A percentile compares a stretch with the other conserved stretches of the same genome.
Evolutionary conservation across 2,797 vertebrate genomes (phyloP).

Genomic region (Carcharodon carcharias): DNA sequence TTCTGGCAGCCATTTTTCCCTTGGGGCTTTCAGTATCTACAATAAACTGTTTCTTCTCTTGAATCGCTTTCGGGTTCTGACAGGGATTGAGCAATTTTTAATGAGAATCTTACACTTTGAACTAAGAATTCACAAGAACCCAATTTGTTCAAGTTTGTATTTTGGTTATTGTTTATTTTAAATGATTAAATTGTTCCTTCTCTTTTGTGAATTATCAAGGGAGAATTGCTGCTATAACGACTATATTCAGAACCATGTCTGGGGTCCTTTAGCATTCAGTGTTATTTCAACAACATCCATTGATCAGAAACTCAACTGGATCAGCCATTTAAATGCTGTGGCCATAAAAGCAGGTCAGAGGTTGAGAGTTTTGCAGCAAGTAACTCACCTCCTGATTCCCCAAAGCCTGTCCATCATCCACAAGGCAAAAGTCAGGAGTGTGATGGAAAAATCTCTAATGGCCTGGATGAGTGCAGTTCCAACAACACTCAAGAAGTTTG

Average conservation of each 20-base stretch:
- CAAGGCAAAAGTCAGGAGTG: neutral
- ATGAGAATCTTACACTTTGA: conserved; percentile 23
- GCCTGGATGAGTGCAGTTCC: neutral
- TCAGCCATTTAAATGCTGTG: neutral
- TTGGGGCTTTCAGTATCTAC: neutral
- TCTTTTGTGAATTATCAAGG: neutral
- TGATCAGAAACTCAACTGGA: neutral
- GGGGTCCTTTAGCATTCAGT: neutral
- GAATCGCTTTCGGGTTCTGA: conserved; percentile 10
- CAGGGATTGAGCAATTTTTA: conserved; percentile 13
- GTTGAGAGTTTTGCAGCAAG: neutral
- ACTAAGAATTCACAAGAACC: conserved; percentile 13
- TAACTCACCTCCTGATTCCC: neutral
- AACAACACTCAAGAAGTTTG: neutral
- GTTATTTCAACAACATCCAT: neutral
- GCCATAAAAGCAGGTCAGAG: neutral
- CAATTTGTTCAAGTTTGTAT: conserved; percentile 29
- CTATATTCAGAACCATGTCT: neutral
- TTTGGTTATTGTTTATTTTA: conserved; percentile 29
- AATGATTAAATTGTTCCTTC: neutral
- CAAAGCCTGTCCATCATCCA: neutral
- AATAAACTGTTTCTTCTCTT: neutral
- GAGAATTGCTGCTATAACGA: neutral
- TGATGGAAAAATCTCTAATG: neutral
- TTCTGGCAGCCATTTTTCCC: conserved; percentile 6